These are phyloP conservation scores for Panonychus citri DNA, from an alignment of 1,140 invertebrate genomes.

Conservation along the genomic window DNA sequence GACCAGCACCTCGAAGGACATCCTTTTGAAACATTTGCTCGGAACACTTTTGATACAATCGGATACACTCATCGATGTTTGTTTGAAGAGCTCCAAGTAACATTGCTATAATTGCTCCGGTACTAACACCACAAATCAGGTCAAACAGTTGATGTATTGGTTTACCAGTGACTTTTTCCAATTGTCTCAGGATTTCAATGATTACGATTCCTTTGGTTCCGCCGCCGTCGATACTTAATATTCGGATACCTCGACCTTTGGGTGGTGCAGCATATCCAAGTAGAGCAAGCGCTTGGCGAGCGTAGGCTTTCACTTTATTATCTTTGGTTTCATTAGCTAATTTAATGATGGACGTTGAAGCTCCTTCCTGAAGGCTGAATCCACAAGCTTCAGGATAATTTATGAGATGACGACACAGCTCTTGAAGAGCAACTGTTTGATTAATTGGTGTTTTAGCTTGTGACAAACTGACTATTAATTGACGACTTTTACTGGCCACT, in stretches of 20 bases:
- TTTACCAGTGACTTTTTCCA: conserved; percentile 45
- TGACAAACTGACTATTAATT: neutral
- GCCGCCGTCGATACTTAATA: conserved; percentile 70
- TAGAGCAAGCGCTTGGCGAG: conserved; percentile 27
- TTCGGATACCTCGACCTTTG: conserved; percentile 44
- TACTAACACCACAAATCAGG: conserved; percentile 73
- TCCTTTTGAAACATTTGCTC: conserved; percentile 44
- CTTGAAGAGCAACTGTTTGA: conserved; percentile 33
- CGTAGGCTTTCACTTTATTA: conserved; percentile 4
- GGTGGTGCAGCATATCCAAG: conserved; percentile 46
- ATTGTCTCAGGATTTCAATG: conserved; percentile 47
- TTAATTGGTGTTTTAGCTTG: conserved; percentile 21
- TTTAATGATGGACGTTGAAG: conserved; percentile 1
- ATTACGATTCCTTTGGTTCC: conserved; percentile 52
- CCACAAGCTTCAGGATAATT: conserved; percentile 44
- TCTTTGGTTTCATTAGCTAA: conserved; percentile 2
- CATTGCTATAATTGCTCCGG: conserved; percentile 21
- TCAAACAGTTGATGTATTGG: conserved; percentile 42
- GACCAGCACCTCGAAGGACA: conserved; percentile 43
- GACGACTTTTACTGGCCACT: neutral
- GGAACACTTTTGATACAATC: conserved; percentile 42
- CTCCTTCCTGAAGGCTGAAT: conserved; percentile 38
- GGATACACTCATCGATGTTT: conserved; percentile 35
- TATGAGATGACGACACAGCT: conserved; percentile 40
- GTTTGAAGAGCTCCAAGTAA: conserved; percentile 31